Percentiles rank a stretch among this genome's conserved stretches.
Conservation (phyloP, 2,888 invertebrate species). For the Cataglyphis albicans region DNA sequence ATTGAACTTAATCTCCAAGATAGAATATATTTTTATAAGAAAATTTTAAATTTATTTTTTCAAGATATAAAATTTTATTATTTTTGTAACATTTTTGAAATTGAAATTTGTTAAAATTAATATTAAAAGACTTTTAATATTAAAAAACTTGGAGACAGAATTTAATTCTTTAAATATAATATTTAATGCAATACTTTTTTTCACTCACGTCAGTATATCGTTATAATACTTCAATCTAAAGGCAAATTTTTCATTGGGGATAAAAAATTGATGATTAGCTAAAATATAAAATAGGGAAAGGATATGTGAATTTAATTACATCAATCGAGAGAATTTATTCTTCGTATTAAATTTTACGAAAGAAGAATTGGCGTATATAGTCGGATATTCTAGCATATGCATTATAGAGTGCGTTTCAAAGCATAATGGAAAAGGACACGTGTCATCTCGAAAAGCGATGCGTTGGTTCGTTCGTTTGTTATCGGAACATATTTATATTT, state of each 20-base stretch:
- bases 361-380: neutral
- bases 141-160: neutral
- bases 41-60: constrained; percentile 36
- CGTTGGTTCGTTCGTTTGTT: constrained; percentile 22
- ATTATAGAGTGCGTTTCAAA: neutral
- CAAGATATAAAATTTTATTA: neutral
- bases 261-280: neutral
- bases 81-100: constrained; percentile 1
- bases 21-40: constrained; percentile 7
- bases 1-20: constrained; percentile 27
- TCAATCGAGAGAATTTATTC: neutral
- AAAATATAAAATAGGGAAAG: neutral
- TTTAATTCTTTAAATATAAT: neutral
- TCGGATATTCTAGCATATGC: neutral
- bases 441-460: neutral
- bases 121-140: neutral
- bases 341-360: neutral
- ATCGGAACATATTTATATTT: constrained; percentile 50
- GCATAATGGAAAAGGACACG: constrained; percentile 27
- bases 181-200: neutral
- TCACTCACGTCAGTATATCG: neutral
- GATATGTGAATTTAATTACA: neutral
- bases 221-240: neutral
- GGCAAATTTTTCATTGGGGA: neutral
- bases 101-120: neutral